phyloP scores from a whole-genome alignment of 2,888 invertebrate genomes.

The Kryphioiulus occultus region DNA sequence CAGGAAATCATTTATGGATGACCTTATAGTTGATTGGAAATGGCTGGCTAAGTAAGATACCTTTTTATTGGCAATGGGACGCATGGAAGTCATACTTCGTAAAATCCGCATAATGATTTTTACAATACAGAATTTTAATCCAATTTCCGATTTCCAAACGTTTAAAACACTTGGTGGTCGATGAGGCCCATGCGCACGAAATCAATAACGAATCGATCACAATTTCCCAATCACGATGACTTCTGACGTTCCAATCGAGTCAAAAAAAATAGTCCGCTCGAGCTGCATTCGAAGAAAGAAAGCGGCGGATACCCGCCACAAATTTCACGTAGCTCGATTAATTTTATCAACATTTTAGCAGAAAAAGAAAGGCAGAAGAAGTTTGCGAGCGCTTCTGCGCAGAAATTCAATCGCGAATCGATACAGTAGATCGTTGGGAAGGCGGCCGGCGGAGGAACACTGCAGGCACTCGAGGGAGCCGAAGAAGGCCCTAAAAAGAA shows the following conservation, averaged over 20 bases:
- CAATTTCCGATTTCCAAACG: neutral
- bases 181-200: too few relatives aligned
- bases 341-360: neutral
- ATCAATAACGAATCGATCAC: neutral
- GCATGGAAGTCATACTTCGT: too few relatives aligned
- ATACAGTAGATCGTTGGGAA: slow-evolving; percentile 3
- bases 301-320: neutral
- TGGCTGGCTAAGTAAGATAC: too few relatives aligned
- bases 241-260: neutral
- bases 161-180: too few relatives aligned
- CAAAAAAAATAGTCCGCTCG: neutral
- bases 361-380: neutral
- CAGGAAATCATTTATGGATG: too few relatives aligned
- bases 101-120: too few relatives aligned
- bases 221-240: neutral
- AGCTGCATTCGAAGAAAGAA: neutral
- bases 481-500: neutral
- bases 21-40: too few relatives aligned
- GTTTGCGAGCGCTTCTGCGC: neutral
- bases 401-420: slow-evolving; percentile 18
- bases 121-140: neutral
- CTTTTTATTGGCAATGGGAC: too few relatives aligned
- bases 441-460: neutral
- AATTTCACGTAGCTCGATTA: neutral
- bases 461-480: neutral